A percentile compares a stretch with the other conserved stretches of the same genome.
Conservation (phyloP, 2,888 invertebrate genomes). For the Diogma glabrata region DNA sequence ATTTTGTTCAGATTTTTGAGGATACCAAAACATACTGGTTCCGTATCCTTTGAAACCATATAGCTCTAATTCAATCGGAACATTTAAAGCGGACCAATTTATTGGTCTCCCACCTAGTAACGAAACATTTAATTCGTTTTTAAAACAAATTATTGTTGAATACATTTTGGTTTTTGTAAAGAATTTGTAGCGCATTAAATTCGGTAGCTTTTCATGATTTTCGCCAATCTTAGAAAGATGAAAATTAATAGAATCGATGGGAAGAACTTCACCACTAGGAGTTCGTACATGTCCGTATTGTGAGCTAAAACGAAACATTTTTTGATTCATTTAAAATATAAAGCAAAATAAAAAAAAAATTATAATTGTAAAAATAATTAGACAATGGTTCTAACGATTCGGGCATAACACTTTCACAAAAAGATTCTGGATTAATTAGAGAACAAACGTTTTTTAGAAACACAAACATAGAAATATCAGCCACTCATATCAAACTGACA, state of each 20-base stretch:
- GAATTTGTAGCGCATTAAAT: conserved; percentile 28
- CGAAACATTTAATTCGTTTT: conserved; percentile 16
- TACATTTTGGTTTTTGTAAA: conserved; percentile 23
- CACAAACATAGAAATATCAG: no score
- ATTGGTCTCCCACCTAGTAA: conserved; percentile 27
- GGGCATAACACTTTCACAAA: no score
- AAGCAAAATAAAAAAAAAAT: conserved; percentile 20
- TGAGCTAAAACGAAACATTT: conserved; percentile 32
- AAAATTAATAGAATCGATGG: conserved; percentile 40
- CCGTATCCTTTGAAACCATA: conserved; percentile 33
- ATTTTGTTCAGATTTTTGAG: conserved; percentile 20
- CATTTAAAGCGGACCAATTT: conserved; percentile 23
- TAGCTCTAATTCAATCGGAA: conserved; percentile 24
- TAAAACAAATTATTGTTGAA: conserved; percentile 20
- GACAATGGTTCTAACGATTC: no score
- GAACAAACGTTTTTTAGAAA: no score
- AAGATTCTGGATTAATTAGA: no score
- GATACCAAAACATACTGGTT: conserved; percentile 32
- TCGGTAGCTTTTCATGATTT: conserved; percentile 35
- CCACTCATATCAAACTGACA: no score
- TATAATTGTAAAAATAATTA: no score
- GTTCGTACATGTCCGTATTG: conserved; percentile 43
- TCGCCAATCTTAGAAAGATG: conserved; percentile 39
- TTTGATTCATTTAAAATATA: conserved; percentile 18
- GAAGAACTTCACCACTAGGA: conserved; percentile 34